phyloP scores from a whole-genome alignment of 2,797 vertebrate genomes.

The Gambusia yucatana region DNA sequence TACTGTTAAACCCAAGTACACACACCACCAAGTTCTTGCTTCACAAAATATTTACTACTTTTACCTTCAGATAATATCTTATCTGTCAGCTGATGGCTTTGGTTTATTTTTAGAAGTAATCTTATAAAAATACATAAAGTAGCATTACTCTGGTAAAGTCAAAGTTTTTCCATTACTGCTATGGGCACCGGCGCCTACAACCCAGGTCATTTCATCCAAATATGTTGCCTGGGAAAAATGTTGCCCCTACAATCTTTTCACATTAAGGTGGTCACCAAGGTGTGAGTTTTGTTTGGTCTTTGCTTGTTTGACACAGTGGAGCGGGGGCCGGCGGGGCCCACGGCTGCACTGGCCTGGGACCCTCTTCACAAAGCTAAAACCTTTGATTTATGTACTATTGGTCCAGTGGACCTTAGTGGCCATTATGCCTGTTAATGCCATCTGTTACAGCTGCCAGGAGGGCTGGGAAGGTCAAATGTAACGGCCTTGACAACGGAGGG shows the following conservation, averaged over 20 bases:
- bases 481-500: conserved; percentile 39
- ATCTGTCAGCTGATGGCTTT: background rate
- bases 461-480: conserved; percentile 43
- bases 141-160: background rate
- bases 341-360: conserved; percentile 6
- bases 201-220: background rate
- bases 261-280: background rate
- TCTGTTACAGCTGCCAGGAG: conserved; percentile 52
- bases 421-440: conserved; percentile 48
- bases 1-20: no score
- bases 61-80: background rate
- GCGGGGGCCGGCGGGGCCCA: background rate
- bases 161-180: background rate
- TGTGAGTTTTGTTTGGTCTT: background rate
- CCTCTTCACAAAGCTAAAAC: conserved; percentile 28
- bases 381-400: conserved; percentile 55
- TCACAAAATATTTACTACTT: no score
- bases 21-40: no score
- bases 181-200: background rate
- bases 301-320: conserved; percentile 4
- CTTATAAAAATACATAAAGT: background rate
- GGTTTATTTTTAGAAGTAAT: background rate
- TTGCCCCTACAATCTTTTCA: background rate
- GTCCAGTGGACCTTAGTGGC: conserved; percentile 43
- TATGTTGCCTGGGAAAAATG: background rate